Base-by-base conservation (phyloP, 2,797 vertebrate species). In the Lagodon rhomboides region DNA sequence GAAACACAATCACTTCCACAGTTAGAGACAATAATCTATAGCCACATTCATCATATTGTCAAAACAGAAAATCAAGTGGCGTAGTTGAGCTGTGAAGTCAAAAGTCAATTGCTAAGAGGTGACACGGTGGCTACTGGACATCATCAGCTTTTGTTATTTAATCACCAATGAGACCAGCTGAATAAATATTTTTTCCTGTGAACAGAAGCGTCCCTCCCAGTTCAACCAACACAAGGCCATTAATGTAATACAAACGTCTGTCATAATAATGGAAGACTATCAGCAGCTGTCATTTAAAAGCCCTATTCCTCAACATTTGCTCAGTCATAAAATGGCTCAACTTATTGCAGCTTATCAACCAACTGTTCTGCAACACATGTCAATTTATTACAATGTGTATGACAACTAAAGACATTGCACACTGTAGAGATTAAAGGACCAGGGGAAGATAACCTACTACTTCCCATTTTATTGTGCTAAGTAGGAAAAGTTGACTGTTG, bases 71-170 rank as follows among this genome's bases (percentile, higher is more conserved):
- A 53, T 27, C 13, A 44, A 27, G 61, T 38, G n/a, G 46, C 8
- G 9, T 16, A 22, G 55, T 69, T 23, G 12, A 30, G 27, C 6
- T 10, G 8, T 15, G 18, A 44, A 43, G 73, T 82, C 77, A 80
- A 80, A 85, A 67, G 61, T 77, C 55, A 68, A 16, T 18, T 41
- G 67, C 16, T 15, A 56, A 44, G 67, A 60, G 60, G 72, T 77
- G 66, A 83, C 67, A 75, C 46, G 75, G 76, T 64, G 15, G 13
- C 12, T 11, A 54, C 49, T 49, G 12, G 44, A 77, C 30, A 81
- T 22, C 9, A 54, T 61, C 38, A 43, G 38, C 41, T 34, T 25
- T 38, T 69, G 61, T 68, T 60, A 50, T 20, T 59, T 53, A 51
- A 75, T 68, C 43, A 41, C 22, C 11, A 17, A 43, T 46, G 54